phyloP scores from a whole-genome alignment of 2,113 vertebrate species.

The Setophaga coronata region DNA sequence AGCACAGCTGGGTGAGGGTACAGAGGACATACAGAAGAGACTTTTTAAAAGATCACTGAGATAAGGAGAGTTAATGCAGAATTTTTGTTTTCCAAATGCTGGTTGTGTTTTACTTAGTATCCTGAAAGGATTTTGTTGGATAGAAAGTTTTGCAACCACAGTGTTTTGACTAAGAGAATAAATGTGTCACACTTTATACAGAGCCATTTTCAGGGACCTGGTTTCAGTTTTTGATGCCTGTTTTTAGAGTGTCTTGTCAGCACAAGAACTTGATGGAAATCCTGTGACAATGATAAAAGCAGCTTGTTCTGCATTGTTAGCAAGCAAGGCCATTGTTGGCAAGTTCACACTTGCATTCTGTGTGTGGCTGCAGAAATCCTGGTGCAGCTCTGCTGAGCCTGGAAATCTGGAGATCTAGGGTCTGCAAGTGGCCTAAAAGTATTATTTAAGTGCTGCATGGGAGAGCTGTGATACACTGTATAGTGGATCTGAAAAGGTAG shows the following conservation, averaged over 20 bases:
- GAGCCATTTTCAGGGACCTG: background rate
- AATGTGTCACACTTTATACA: background rate
- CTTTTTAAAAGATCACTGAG: background rate
- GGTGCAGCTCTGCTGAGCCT: background rate
- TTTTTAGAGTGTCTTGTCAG: slow-evolving; percentile 17
- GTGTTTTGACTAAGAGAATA: background rate
- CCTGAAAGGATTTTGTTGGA: background rate
- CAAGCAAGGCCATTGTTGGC: background rate
- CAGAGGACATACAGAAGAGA: background rate
- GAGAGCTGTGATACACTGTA: rapidly evolving
- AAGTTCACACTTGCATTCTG: background rate
- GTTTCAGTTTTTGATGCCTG: background rate
- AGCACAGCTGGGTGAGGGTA: background rate
- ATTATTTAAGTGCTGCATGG: background rate
- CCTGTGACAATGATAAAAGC: background rate
- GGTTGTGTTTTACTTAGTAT: background rate
- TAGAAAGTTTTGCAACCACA: background rate
- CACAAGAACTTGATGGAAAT: slow-evolving; percentile 36
- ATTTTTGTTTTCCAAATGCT: background rate
- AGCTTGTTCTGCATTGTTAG: slow-evolving; percentile 10
- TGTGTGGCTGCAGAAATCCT: background rate
- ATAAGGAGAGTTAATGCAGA: background rate
- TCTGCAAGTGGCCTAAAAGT: background rate
- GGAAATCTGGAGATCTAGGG: background rate
- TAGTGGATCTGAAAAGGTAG: background rate